Evolutionary conservation across 2,113 vertebrate genomes (phyloP), one percentile per base, ranked within the genome.

Genomic region (Sciurus niger): DNA sequence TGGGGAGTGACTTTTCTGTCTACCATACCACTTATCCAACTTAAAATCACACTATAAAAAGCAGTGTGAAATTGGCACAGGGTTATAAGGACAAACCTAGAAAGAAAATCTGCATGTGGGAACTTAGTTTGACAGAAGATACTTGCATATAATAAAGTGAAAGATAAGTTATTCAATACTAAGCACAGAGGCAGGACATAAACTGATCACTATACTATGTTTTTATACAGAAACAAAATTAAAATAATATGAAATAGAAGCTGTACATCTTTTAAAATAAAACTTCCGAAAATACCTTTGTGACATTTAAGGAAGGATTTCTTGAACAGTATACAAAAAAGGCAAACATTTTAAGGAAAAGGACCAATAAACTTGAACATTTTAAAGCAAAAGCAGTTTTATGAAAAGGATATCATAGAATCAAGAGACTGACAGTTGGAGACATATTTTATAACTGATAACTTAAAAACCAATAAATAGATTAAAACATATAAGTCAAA

Each of bases 351-450:
- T 80, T 72, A 93, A 85, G 83, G 72, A 12, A 48, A 94, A 95
- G 76, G 14, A 74, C 67, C 0, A 1, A 14, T 83, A 46, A 48
- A 13, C 80, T 58, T 94, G 51, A 92, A 22, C 4, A 51, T 18
- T 34, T 78, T 51, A 73, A 85, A 43, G 32, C 65, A 5, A 91
- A 94, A 91, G 30, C 24, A 94, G 32, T 76, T 94, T 95, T 37
- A 55, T 72, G 28, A 74, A 85, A 60, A 94, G 51, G 24, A 63
- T 10, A 88, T 60, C 4, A 51, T 58, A 87, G 90, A 67, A 37
- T 60, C 20, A 63, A 85, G 92, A 86, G 28, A 78, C 14, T 37
- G 40, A 60, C 4, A 58, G 1, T 37, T 32, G 60, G 16, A 16
- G 8, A 70, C 53, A 68, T 83, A 43, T 63, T 95, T 84, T 91